A percentile compares a stretch with the other conserved stretches of the same genome.
Evolutionary conservation across 2,113 vertebrate species (phyloP).

Genomic region (Anser cygnoides): DNA sequence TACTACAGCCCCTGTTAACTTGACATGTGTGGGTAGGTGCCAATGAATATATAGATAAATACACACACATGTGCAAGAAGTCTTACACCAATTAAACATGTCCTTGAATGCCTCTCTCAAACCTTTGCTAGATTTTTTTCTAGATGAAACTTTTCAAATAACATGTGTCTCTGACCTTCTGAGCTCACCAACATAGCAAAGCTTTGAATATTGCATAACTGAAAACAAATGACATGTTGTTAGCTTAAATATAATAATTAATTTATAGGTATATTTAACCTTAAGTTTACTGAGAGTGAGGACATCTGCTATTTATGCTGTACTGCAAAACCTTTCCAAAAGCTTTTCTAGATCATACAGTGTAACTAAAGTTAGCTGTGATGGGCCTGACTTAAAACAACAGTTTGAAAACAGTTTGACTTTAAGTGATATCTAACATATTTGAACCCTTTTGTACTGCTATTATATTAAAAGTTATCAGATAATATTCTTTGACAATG

Average conservation of each 20-base stretch:
- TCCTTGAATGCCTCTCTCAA: not conserved
- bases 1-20: not conserved
- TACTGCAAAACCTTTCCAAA: not conserved
- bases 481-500: not conserved
- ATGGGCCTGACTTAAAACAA: not conserved
- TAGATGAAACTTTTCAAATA: not conserved
- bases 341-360: not conserved
- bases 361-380: not conserved
- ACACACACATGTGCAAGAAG: not conserved
- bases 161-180: not conserved
- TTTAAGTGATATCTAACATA: not conserved
- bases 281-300: not conserved
- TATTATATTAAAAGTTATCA: not conserved
- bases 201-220: constrained; percentile 34
- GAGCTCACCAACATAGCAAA: not conserved
- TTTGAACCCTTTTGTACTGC: not conserved
- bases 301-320: not conserved
- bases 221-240: constrained; percentile 7
- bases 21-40: not conserved
- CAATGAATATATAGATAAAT: rapidly evolving
- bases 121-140: not conserved
- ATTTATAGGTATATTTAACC: constrained; percentile 49
- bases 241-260: constrained; percentile 31
- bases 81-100: not conserved
- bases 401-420: not conserved